phyloP scores from a whole-genome alignment of 2,113 vertebrate genomes.

The Solenodon paradoxus region DNA sequence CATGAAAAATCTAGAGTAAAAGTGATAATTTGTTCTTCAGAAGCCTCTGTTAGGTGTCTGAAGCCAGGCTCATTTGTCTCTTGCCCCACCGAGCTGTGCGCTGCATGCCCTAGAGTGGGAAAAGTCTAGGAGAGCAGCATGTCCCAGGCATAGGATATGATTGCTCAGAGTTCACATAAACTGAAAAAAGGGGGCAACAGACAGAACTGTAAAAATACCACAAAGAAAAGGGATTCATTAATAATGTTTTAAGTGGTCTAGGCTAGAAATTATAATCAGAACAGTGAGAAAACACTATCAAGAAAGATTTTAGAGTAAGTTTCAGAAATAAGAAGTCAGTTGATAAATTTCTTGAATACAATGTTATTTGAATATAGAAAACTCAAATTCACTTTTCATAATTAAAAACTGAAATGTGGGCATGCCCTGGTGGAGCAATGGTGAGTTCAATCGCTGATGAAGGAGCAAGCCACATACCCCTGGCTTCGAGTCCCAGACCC shows the following conservation, averaged over 20 bases:
- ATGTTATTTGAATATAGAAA: slow-evolving; percentile 15
- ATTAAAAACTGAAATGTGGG: background rate
- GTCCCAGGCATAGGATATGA: background rate
- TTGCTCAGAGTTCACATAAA: background rate
- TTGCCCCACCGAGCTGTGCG: too few species aligned
- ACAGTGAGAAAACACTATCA: background rate
- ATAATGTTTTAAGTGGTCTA: background rate
- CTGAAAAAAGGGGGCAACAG: background rate
- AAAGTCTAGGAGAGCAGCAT: too few species aligned
- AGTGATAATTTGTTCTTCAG: background rate
- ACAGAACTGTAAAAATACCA: background rate
- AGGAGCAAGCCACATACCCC: too few species aligned
- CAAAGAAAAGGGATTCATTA: background rate
- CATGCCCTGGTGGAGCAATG: too few species aligned
- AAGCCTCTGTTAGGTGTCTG: background rate
- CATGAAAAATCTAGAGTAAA: background rate
- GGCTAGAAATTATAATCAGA: background rate
- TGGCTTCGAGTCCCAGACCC: too few species aligned
- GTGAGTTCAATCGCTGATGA: too few species aligned
- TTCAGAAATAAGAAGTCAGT: background rate
- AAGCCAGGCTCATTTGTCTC: too few species aligned
- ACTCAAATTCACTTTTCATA: background rate
- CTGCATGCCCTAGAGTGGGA: too few species aligned
- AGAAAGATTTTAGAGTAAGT: background rate
- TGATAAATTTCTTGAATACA: background rate